A percentile compares a stretch with the other conserved stretches of the same genome.
These are phyloP conservation scores for Rhagoletis pomonella DNA, from an alignment of 1,140 invertebrate species.

Conservation along the genomic window DNA sequence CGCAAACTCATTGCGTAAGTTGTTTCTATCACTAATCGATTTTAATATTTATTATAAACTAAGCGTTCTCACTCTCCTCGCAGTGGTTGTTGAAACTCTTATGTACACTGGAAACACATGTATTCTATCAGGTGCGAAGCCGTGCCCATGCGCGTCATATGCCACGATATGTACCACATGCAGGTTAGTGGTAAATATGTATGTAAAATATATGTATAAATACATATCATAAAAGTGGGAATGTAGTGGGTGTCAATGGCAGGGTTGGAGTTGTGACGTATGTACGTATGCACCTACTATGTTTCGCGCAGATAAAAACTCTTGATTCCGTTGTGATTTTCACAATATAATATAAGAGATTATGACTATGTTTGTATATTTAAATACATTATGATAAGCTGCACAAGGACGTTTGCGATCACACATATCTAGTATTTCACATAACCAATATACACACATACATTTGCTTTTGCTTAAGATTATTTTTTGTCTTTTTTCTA, in stretches of 20 bases:
- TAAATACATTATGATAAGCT: too few relatives aligned
- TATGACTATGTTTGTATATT: too few relatives aligned
- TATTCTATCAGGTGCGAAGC: conserved; percentile 29
- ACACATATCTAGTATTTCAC: too few relatives aligned
- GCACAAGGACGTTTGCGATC: too few relatives aligned
- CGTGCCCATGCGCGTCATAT: background rate
- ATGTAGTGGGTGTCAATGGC: background rate
- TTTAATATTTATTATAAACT: background rate
- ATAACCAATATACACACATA: too few relatives aligned
- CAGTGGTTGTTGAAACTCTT: conserved; percentile 37
- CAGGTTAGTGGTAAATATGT: conserved; percentile 23
- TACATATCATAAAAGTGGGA: background rate
- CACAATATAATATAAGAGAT: too few relatives aligned
- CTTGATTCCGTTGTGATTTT: too few relatives aligned
- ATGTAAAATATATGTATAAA: background rate
- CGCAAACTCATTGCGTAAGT: conserved; percentile 2
- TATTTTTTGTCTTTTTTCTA: too few relatives aligned
- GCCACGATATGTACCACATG: conserved; percentile 11
- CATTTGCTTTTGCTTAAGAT: too few relatives aligned
- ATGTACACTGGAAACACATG: conserved; percentile 32
- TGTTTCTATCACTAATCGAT: background rate
- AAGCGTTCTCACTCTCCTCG: background rate
- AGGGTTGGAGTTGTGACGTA: background rate
- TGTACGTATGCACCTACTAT: too few relatives aligned
- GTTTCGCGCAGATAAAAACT: too few relatives aligned